Evolutionary conservation across 2,797 vertebrate genomes (phyloP), one percentile per base, ranked within the genome.

Genomic region (Galaxias olidus): DNA sequence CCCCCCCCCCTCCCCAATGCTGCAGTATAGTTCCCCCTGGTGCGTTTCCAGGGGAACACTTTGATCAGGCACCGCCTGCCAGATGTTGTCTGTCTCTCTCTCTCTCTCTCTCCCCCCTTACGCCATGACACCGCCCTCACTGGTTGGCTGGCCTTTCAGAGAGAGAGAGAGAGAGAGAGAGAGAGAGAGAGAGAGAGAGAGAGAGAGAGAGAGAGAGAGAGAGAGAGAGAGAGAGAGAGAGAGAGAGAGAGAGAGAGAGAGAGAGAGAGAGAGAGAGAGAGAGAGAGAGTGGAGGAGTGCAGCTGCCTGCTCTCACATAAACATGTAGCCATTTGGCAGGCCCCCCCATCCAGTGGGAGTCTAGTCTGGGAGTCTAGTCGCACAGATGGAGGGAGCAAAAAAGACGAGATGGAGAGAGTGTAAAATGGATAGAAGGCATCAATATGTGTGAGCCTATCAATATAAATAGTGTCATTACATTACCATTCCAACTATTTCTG

Each of bases 51-150:
- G 83, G 82, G 70, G 68, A 86, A 69, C 61, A 74, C 86, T 90
- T 90, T 90, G 89, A 90, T 89, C 77, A 70, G 75, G 83, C 82
- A 80, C 84, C 80, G 79, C 77, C 73, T n/a, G 84, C 83, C 88
- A 89, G 86, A 89, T 89, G 88, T 87, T 88, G 75, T 71, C 81
- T 82, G 82, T 80, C 75, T 71, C 74, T 85, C 82, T 72, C 74
- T 17, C 30, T 30, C 30, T 30, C 30, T 30, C 30, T 30, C 30
- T 30, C 30, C 6, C 30, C 30, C 30, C n/a, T n/a, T 30, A 30
- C 30, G 6, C 30, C 30, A 30, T 6, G 30, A 30, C 30, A 30
- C 30, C 30, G 6, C 30, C 30, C 30, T 30, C 73, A 74, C 72
- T 11, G 80, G 72, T 77, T 86, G 85, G 81, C 82, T 85, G 82